Conservation (phyloP, 2,888 invertebrate species). For the Marasmarcha lunaedactyla region DNA sequence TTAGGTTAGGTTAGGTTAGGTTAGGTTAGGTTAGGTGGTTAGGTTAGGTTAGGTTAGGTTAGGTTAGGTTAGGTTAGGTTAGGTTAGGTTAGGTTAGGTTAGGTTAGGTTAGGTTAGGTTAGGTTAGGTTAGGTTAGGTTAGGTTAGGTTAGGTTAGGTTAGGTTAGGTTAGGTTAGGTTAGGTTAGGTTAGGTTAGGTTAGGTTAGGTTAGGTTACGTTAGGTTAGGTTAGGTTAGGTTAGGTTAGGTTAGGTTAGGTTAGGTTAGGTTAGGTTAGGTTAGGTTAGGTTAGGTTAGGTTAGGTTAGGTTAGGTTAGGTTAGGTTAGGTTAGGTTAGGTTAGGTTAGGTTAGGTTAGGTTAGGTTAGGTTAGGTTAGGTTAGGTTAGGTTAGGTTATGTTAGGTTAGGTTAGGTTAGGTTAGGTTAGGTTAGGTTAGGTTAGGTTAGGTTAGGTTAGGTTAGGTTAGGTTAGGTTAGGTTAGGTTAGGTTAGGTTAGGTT, state of each 20-base stretch:
- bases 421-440: slow-evolving; percentile 1
- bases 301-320: slow-evolving; percentile 1
- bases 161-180: slow-evolving; percentile 1
- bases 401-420: slow-evolving; percentile 1
- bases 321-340: slow-evolving; percentile 1
- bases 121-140: slow-evolving; percentile 1
- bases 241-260: slow-evolving; percentile 1
- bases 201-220: slow-evolving; percentile 1
- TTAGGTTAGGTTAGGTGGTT: slow-evolving; percentile 1
- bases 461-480: slow-evolving; percentile 1
- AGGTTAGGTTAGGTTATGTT: slow-evolving; percentile 1
- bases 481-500: slow-evolving; percentile 1
- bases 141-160: slow-evolving; percentile 1
- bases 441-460: slow-evolving; percentile 1
- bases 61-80: slow-evolving; percentile 1
- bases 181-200: slow-evolving; percentile 1
- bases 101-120: slow-evolving; percentile 1
- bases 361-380: slow-evolving; percentile 1
- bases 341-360: background rate
- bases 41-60: slow-evolving; percentile 1
- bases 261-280: slow-evolving; percentile 1
- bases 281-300: slow-evolving; percentile 1
- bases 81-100: slow-evolving; percentile 1
- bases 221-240: slow-evolving; percentile 1
- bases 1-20: slow-evolving; percentile 1